Conservation (phyloP, 2,113 vertebrate species). For the Genyomyrus donnyi region DNA sequence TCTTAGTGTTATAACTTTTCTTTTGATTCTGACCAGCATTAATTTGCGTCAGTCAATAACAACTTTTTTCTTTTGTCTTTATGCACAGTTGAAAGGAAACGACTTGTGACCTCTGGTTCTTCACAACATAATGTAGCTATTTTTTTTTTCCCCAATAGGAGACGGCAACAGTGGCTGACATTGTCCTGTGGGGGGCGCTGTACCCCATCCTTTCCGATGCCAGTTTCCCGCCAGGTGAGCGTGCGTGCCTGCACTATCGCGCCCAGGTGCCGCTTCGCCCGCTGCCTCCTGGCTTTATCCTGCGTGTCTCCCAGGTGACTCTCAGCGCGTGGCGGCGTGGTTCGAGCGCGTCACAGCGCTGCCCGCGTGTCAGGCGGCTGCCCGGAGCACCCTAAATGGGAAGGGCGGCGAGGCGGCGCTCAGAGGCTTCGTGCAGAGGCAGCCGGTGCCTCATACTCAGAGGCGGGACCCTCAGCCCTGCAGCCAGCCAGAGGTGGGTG, state of each 20-base stretch:
- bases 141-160: constrained; percentile 52
- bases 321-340: constrained; percentile 61
- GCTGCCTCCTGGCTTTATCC: neutral
- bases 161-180: constrained; percentile 65
- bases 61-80: neutral
- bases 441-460: constrained; percentile 51
- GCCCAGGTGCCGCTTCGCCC: neutral
- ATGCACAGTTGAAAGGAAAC: neutral
- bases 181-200: constrained; percentile 77
- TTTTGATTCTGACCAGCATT: neutral
- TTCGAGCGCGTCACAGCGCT: constrained; percentile 64
- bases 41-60: neutral
- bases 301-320: constrained; percentile 55
- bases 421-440: constrained; percentile 72
- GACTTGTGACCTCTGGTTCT: neutral
- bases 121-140: neutral
- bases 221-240: constrained; percentile 19
- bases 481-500: constrained; percentile 73
- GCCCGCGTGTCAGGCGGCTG: constrained; percentile 62
- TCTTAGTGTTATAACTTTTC: neutral
- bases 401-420: constrained; percentile 60
- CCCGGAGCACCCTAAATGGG: constrained; percentile 57
- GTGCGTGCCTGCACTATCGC: neutral
- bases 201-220: constrained; percentile 67
- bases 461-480: constrained; percentile 46